Evolutionary conservation across 1,140 invertebrate species (phyloP).

Genomic region (Aphis gossypii): DNA sequence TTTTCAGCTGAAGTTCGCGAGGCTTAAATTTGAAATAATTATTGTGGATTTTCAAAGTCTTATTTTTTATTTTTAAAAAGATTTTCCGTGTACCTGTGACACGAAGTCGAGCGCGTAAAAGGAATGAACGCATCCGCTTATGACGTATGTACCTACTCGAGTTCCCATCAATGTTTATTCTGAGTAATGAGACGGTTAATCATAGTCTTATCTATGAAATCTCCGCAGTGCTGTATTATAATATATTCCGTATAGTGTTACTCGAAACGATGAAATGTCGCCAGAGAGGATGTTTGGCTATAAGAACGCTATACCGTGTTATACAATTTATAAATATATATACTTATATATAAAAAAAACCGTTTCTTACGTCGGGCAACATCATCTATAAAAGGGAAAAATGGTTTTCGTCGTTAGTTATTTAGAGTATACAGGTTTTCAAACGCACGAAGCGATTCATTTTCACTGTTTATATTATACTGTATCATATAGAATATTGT

Average conservation of each 20-base stretch:
- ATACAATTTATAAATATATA: not conserved
- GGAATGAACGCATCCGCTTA: not conserved
- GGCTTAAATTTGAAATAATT: not conserved
- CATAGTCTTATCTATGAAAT: slow-evolving; percentile 20
- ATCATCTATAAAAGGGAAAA: not conserved
- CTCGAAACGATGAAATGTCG: slow-evolving; percentile 3
- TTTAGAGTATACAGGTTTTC: not conserved
- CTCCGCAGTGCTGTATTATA: not conserved
- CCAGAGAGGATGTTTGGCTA: not conserved
- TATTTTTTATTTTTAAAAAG: not conserved
- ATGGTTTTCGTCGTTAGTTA: slow-evolving; percentile 15
- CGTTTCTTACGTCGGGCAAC: not conserved
- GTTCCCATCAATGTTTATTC: slow-evolving; percentile 27
- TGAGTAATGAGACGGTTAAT: slow-evolving; percentile 34
- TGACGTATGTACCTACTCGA: slow-evolving; percentile 4
- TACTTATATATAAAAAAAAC: not conserved
- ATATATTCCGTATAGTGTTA: slow-evolving; percentile 23
- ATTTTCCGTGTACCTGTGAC: not conserved
- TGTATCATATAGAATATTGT: not conserved
- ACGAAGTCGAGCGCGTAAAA: not conserved
- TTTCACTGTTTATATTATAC: not conserved
- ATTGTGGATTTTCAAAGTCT: slow-evolving; percentile 2
- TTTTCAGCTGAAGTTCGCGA: not conserved
- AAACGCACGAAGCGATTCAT: not conserved
- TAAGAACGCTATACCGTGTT: not conserved